A percentile compares a stretch with the other conserved stretches of the same genome.
These are phyloP conservation scores for Drosophila mimica DNA, from an alignment of 2,888 invertebrate genomes.

Conservation along the genomic window DNA sequence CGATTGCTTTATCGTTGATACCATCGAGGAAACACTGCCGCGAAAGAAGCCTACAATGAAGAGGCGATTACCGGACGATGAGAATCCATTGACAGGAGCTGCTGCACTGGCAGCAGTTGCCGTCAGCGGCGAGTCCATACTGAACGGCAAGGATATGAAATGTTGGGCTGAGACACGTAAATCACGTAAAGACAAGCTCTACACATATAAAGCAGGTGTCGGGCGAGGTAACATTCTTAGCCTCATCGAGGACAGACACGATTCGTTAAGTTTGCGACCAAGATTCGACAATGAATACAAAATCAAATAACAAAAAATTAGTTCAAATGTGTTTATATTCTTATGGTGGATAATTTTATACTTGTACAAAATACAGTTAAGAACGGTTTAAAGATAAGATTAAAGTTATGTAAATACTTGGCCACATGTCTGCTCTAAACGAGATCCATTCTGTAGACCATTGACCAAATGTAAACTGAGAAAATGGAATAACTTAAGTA, in stretches of 20 bases:
- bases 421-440: not conserved
- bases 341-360: not conserved
- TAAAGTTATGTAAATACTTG: not conserved
- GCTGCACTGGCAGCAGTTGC: not conserved
- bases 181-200: not conserved
- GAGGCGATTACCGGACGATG: not conserved
- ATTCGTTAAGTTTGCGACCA: not conserved
- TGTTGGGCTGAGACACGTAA: not conserved
- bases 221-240: not conserved
- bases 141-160: not conserved
- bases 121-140: not conserved
- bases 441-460: conserved; percentile 54
- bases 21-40: not conserved
- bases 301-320: not conserved
- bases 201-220: not conserved
- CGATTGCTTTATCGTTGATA: conserved; percentile 1
- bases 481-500: conserved; percentile 6
- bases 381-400: not conserved
- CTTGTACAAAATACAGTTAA: not conserved
- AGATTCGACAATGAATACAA: not conserved
- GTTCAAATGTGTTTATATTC: not conserved
- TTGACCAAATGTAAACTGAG: conserved; percentile 66
- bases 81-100: not conserved
- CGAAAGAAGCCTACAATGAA: not conserved
- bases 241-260: not conserved